Conservation (phyloP, 1,140 invertebrate species). For the Nixonia krombeini region DNA sequence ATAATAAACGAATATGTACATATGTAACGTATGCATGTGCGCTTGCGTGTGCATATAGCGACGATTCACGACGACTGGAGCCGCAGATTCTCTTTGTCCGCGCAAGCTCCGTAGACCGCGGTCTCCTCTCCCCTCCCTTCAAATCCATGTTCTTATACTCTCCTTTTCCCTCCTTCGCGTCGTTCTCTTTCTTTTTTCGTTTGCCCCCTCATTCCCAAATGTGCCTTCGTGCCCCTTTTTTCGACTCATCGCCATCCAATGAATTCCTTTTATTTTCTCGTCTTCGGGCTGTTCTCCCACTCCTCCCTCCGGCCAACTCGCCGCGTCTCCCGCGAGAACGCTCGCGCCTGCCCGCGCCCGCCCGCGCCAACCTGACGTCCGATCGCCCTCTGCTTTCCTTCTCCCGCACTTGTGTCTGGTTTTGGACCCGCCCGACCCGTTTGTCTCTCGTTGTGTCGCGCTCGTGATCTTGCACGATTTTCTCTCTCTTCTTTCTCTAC, state of each 20-base stretch:
- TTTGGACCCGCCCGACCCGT: constrained; percentile 36
- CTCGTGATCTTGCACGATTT: constrained; percentile 17
- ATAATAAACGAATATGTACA: constrained; percentile 46
- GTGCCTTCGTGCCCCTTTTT: constrained; percentile 32
- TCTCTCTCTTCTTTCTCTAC: not conserved
- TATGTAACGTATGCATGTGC: constrained; percentile 37
- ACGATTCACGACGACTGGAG: constrained; percentile 40
- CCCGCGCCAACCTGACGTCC: no score
- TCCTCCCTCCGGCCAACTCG: constrained; percentile 7
- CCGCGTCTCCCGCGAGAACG: constrained; percentile 5
- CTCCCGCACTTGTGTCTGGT: constrained; percentile 31
- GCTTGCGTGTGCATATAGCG: constrained; percentile 55
- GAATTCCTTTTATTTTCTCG: constrained; percentile 17
- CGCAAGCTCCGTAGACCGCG: constrained; percentile 46
- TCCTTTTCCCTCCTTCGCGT: constrained; percentile 6
- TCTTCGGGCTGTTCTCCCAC: not conserved
- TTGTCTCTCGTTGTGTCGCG: no score
- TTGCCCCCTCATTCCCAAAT: constrained; percentile 32
- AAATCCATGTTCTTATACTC: not conserved
- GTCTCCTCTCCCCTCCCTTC: not conserved
- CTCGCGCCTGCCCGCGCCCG: not conserved
- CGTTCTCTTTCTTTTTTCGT: constrained; percentile 31
- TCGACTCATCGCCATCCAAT: constrained; percentile 38
- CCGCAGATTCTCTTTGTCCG: constrained; percentile 65
- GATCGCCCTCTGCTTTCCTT: constrained; percentile 5